These are phyloP conservation scores for Otolemur crassicaudatus DNA, from an alignment of 2,797 vertebrate genomes.

Conservation along the genomic window DNA sequence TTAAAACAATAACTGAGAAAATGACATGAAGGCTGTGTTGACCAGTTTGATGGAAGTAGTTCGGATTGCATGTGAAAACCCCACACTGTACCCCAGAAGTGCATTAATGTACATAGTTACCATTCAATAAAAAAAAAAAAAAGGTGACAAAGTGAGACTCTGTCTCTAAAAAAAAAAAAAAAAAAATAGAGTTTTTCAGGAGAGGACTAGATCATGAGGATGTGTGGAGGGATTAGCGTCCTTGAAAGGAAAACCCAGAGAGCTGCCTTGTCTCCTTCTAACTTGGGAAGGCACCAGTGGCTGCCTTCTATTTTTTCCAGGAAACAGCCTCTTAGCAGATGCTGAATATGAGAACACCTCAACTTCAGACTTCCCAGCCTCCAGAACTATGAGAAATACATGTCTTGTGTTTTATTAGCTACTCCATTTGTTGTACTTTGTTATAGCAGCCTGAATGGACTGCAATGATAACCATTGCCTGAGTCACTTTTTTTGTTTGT, in stretches of 20 bases:
- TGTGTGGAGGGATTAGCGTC: neutral
- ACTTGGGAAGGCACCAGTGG: neutral
- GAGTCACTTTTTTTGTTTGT: neutral
- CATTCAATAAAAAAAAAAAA: no score
- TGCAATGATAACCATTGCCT: neutral
- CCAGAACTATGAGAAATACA: neutral
- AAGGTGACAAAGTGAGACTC: no score
- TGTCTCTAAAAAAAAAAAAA: no score
- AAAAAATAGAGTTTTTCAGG: neutral
- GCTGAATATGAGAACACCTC: neutral
- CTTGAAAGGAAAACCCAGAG: neutral
- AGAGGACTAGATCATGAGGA: neutral
- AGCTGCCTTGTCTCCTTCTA: neutral
- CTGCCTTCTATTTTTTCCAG: neutral
- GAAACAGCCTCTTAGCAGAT: no score
- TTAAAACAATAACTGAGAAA: no score
- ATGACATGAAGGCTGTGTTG: no score
- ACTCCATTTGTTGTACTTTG: neutral
- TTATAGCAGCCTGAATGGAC: neutral
- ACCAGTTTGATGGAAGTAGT: no score
- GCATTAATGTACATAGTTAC: no score
- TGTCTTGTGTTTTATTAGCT: neutral
- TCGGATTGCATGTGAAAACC: no score
- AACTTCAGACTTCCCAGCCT: neutral
- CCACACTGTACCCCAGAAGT: no score